These are phyloP conservation scores for Pachyuromys duprasi DNA, from an alignment of 2,797 vertebrate species.

Conservation along the genomic window DNA sequence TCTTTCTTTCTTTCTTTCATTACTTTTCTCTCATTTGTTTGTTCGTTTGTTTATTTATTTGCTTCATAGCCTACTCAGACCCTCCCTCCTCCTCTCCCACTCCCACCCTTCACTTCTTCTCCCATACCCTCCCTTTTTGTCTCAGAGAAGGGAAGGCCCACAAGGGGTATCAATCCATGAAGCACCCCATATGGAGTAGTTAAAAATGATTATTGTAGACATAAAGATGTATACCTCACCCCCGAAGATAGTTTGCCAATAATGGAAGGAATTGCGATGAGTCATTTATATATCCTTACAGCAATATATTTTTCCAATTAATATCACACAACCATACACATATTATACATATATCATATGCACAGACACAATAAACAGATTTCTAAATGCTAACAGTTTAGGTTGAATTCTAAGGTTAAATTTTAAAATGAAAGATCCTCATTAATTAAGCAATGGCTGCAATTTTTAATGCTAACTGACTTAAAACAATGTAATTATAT, in stretches of 20 bases:
- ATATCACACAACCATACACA: no score
- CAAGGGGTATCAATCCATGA: neutral
- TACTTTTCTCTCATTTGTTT: no score
- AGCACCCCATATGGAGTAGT: neutral
- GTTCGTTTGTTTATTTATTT: no score
- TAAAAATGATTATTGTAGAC: neutral
- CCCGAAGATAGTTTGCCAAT: neutral
- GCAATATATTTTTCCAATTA: neutral
- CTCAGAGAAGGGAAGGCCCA: no score
- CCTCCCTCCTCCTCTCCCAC: no score
- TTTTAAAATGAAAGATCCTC: neutral
- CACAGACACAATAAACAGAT: neutral
- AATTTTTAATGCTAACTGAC: neutral
- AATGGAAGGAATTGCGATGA: neutral
- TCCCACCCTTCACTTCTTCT: no score
- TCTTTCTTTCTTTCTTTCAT: no score
- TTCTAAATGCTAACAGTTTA: neutral
- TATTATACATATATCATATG: no score
- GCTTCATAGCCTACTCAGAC: no score
- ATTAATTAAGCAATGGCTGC: neutral
- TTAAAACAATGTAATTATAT: neutral
- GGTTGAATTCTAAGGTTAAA: slow-evolving; percentile 83
- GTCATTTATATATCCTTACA: neutral
- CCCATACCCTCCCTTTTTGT: no score
- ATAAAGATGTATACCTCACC: neutral